phyloP scores from a whole-genome alignment of 2,797 vertebrate genomes.

The Enteromius treurensis region DNA sequence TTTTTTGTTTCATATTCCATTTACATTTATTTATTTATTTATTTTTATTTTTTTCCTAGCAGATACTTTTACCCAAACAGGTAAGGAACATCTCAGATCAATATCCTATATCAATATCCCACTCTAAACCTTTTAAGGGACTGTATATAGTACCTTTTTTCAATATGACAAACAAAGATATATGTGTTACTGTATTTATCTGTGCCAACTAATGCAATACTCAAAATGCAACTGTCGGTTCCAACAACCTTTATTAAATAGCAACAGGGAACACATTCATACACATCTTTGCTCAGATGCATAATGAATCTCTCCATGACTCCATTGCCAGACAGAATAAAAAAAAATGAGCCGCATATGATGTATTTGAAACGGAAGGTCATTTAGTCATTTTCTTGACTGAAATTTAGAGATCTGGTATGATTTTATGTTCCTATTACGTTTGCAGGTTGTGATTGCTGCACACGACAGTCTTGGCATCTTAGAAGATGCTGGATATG shows the following conservation, averaged over 20 bases:
- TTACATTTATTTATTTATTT: neutral
- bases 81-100: neutral
- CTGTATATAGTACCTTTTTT: neutral
- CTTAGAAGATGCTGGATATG: conserved; percentile 21
- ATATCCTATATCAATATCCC: neutral
- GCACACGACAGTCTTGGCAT: conserved; percentile 21
- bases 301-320: neutral
- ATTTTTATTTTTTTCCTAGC: neutral
- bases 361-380: conserved; percentile 23
- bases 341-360: conserved; percentile 11
- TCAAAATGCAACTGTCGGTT: neutral
- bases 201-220: neutral
- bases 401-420: conserved; percentile 36
- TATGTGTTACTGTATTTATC: neutral
- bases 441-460: conserved; percentile 25
- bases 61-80: neutral
- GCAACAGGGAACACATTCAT: neutral
- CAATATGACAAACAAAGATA: conserved; percentile 7
- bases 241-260: neutral
- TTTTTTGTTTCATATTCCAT: neutral
- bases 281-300: conserved; percentile 3
- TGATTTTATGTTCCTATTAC: conserved; percentile 37
- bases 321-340: neutral
- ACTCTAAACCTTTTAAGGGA: neutral
- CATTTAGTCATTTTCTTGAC: conserved; percentile 28